Evolutionary conservation across 2,113 vertebrate genomes (phyloP).

Genomic region (Hepsetus odoe): DNA sequence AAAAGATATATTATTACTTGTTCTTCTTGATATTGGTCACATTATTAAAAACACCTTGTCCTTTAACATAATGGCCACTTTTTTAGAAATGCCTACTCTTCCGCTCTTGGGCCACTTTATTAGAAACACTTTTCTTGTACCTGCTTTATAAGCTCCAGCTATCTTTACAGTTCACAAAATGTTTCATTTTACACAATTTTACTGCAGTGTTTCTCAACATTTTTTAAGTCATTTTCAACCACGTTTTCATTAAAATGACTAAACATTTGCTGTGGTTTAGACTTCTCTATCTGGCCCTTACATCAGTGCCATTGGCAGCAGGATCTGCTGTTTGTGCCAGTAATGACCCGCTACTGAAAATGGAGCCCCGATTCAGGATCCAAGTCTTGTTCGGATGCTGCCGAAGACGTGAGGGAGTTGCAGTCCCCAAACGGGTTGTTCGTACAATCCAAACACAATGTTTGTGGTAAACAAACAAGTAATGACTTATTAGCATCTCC

Average conservation of each 20-base stretch:
- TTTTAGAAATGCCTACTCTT: too few species aligned
- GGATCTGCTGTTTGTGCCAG: slow-evolving; percentile 22
- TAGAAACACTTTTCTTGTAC: too few species aligned
- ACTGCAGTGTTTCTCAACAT: too few species aligned
- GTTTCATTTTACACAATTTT: too few species aligned
- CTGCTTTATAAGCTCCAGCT: too few species aligned
- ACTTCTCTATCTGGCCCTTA: background rate
- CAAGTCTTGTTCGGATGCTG: slow-evolving; percentile 23
- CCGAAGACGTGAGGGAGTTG: background rate
- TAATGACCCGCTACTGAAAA: slow-evolving; percentile 22
- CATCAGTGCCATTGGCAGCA: slow-evolving; percentile 36
- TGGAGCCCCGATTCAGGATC: slow-evolving; percentile 9
- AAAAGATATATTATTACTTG: too few species aligned
- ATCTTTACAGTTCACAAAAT: too few species aligned
- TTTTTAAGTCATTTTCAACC: too few species aligned
- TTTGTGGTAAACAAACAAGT: slow-evolving; percentile 41
- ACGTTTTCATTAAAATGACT: background rate
- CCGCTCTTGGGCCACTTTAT: too few species aligned
- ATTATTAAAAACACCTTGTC: too few species aligned
- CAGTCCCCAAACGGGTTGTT: slow-evolving; percentile 7
- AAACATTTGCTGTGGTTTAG: background rate
- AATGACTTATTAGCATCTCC: slow-evolving; percentile 49
- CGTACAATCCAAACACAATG: slow-evolving; percentile 24
- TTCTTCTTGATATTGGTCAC: too few species aligned
- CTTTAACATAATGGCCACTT: too few species aligned